Base-by-base conservation (phyloP, 1,140 invertebrate genomes). In the Drosophila prosaltans region DNA sequence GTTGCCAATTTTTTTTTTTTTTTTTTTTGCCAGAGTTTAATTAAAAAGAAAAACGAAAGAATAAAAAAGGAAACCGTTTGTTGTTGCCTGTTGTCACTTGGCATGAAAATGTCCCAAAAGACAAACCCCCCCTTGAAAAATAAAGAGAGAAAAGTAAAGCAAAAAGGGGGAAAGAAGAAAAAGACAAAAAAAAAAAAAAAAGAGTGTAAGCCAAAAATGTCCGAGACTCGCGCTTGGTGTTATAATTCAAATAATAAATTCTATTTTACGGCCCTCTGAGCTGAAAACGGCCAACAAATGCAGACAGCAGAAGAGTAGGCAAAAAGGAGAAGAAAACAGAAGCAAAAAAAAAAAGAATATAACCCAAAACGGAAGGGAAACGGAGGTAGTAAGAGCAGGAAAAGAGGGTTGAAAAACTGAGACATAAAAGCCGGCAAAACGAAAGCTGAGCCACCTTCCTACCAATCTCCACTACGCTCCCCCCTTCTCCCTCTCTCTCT, bases 161-260 rank as follows among this genome's bases (percentile, higher is more conserved):
- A 5, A 45, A 21, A 2, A 0, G 16, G 45, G 45, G 45, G 7
- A 3, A 51, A 3, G 16, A 16, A 16, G 16, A 16, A 16, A 16
- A 16, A 16, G 16, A 16, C 16, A 16, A 16, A 16, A 16, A 8
- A 16, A 21, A 8, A 16, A 21, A 6, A 39, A 39, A 39, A 45
- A 48, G 21, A 48, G 45, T 51, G 45, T 51, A 51, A 51, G 45
- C 45, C 45, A 51, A 51, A 51, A 51, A 51, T 51, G 45, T 51
- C 45, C 45, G 24, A 51, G 45, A 26, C 45, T 51, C 45, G 45
- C 45, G 45, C 45, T 51, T 51, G 45, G 57, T 59, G 57, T 59
- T 59, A 59, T 59, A 84, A 72, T 78, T 73, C 70, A 78, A 88
- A 88, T 80, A 88, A 89, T 89, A 89, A 83, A 88, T 83, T 88